Evolutionary conservation across 2,797 vertebrate genomes (phyloP).

Genomic region (Aulostomus chinensis): DNA sequence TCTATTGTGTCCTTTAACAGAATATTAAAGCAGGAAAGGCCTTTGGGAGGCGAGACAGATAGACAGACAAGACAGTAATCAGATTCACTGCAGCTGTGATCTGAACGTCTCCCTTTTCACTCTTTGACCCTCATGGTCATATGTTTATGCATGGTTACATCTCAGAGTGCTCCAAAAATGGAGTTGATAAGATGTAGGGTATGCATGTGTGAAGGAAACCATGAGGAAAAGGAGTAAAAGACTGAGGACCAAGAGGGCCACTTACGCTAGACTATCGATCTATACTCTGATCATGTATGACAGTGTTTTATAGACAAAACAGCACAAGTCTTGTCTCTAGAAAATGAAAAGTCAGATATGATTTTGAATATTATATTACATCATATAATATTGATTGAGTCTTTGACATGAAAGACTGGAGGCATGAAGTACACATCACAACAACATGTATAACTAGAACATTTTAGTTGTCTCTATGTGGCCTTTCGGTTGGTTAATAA

Average conservation of each 20-base stretch:
- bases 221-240: slow-evolving; percentile 69
- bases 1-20: no score
- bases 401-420: slow-evolving; percentile 1
- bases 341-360: slow-evolving; percentile 5
- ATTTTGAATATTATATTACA: background rate
- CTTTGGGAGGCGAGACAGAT: slow-evolving; percentile 62
- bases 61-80: slow-evolving; percentile 58
- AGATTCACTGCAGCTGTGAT: slow-evolving; percentile 72
- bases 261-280: slow-evolving; percentile 32
- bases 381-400: slow-evolving; percentile 2
- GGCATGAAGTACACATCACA: background rate
- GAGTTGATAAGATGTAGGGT: slow-evolving; percentile 69
- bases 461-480: background rate
- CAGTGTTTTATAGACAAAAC: slow-evolving; percentile 30
- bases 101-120: slow-evolving; percentile 61
- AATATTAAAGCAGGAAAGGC: slow-evolving; percentile 47
- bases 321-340: slow-evolving; percentile 13
- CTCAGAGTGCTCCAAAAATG: slow-evolving; percentile 68
- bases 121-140: slow-evolving; percentile 61
- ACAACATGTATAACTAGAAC: background rate
- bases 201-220: slow-evolving; percentile 68
- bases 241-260: slow-evolving; percentile 46
- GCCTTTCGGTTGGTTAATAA: no score
- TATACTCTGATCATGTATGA: slow-evolving; percentile 60
- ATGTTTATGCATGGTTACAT: slow-evolving; percentile 65